These are phyloP conservation scores for Pseudomyrmex concolor DNA, from an alignment of 1,140 invertebrate species.

Conservation along the genomic window DNA sequence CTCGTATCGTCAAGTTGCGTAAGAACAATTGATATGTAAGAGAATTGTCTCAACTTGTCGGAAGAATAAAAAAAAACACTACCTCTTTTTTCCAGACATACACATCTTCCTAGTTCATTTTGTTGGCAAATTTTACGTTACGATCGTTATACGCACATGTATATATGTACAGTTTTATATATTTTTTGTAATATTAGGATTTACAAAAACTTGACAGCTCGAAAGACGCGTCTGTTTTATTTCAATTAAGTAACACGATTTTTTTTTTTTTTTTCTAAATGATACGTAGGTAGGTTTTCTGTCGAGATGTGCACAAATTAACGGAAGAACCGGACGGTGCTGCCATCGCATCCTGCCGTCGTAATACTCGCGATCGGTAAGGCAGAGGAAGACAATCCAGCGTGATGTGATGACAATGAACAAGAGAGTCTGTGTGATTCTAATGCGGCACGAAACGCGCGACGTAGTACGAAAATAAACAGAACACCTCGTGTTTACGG, in stretches of 20 bases:
- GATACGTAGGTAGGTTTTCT: no score
- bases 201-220: no score
- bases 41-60: no score
- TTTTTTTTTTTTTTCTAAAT: no score
- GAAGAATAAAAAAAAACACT: no score
- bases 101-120: not conserved
- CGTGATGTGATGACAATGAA: constrained; percentile 59
- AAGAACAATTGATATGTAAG: no score
- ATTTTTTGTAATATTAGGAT: no score
- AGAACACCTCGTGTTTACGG: constrained; percentile 77
- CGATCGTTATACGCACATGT: no score
- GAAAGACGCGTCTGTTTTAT: no score
- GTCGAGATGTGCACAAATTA: no score
- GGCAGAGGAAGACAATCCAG: constrained; percentile 35
- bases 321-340: constrained; percentile 45
- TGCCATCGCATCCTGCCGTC: constrained; percentile 53
- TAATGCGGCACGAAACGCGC: constrained; percentile 70
- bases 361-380: constrained; percentile 42
- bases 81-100: not conserved
- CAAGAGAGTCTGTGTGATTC: constrained; percentile 58
- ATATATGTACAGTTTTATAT: not conserved
- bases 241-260: no score
- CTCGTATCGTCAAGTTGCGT: no score
- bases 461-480: constrained; percentile 76
- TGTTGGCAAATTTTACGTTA: not conserved